Percentiles rank a stretch among this genome's conserved stretches.
Evolutionary conservation across 1,140 invertebrate species (phyloP).

Genomic region (Platorchestia sp.): DNA sequence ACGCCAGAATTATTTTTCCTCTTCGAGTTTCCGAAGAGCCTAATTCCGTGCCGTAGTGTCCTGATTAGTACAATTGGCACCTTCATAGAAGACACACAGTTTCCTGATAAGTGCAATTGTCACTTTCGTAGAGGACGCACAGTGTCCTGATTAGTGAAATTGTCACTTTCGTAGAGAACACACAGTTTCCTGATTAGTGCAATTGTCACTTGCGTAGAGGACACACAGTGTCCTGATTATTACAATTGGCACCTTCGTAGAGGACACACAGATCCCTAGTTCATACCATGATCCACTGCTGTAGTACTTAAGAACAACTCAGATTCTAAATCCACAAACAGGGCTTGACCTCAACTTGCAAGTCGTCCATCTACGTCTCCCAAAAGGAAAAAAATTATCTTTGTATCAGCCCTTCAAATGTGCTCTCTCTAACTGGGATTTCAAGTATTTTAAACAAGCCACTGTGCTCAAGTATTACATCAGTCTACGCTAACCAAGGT

Average conservation of each 20-base stretch:
- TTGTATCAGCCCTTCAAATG: not conserved
- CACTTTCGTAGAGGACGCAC: no score
- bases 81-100: not conserved
- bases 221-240: not conserved
- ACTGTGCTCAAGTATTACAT: not conserved
- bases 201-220: no score
- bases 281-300: not conserved
- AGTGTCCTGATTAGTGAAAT: not conserved
- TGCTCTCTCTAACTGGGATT: not conserved
- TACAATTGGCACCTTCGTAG: not conserved
- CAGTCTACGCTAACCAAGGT: not conserved
- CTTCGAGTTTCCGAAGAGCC: not conserved
- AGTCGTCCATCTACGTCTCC: not conserved
- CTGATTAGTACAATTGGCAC: not conserved
- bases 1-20: not conserved
- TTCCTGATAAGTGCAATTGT: no score
- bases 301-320: not conserved
- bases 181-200: no score
- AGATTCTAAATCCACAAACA: not conserved
- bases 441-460: not conserved
- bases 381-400: not conserved
- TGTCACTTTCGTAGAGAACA: not conserved
- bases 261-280: no score
- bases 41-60: not conserved
- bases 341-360: not conserved